Base-by-base conservation (phyloP, 37 sponge, comb jelly and placozoan species). In the Dysidea cf. avara region DNA sequence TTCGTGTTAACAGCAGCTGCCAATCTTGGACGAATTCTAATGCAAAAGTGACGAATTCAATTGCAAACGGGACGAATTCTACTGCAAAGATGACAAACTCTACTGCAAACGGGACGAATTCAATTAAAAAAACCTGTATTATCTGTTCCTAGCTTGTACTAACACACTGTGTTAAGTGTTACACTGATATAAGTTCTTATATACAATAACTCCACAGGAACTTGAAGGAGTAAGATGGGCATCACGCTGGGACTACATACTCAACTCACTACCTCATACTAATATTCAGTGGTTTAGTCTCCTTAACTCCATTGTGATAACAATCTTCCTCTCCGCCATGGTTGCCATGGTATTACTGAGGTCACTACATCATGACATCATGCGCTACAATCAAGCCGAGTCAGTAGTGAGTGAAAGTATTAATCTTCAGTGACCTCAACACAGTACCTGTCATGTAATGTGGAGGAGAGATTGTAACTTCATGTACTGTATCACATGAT, bases 231-330 rank as follows among this genome's bases (percentile, higher is more conserved):
- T 91, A 12, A 63, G 68, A 0, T 99, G 99, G 99, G 90, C 93
- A 7, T 86, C 93, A 43, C 73, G 99, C 20, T 99, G 99, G 99
- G 99, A 99, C 77, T 95, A 99, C 67, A 89, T 99, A 32, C 86
- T 99, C 33, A 77, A 68, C 61, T 92, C 86, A n/a, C 47, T 40
- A 32, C 71, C 74, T 33, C 96, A 89, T 37, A 72, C 77, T 47
- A 88, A 81, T 28, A 87, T 99, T 37, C 99, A 99, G 85, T 99
- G 99, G 99, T 92, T 95, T 69, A 83, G 82, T 53, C 83, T 96
- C 0, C 61, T 96, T 56, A 96, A 93, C 88, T 87, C 91, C 30
- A 61, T 96, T 5, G 87, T 96, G 29, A 96, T 96, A 75, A 86
- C 95, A 38, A 53, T 93, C 18, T 96, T 96, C 84, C 91, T 96